phyloP scores from a whole-genome alignment of 2,888 invertebrate species.

The Drosophila barbarae region DNA sequence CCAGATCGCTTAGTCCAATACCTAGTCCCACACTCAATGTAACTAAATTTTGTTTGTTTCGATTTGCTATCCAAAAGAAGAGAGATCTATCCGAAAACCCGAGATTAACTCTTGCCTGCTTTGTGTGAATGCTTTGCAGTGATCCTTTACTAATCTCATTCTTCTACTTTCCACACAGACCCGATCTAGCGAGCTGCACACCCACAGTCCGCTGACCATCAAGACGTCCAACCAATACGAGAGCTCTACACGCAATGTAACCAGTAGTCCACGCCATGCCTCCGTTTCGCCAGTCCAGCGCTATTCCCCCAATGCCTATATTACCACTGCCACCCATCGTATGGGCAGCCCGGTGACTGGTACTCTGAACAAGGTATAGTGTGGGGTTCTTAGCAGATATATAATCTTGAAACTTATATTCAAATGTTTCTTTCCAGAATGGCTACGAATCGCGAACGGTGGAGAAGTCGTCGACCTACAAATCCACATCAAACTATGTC shows the following conservation, averaged over 20 bases:
- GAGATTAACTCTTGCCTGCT: conserved; percentile 22
- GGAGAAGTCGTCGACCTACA: conserved; percentile 80
- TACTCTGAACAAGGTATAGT: conserved; percentile 57
- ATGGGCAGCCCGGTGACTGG: conserved; percentile 78
- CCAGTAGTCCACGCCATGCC: conserved; percentile 76
- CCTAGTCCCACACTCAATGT: conserved; percentile 80
- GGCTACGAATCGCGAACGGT: conserved; percentile 78
- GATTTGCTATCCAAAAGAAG: conserved; percentile 22
- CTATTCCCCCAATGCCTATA: conserved; percentile 82
- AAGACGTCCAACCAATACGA: conserved; percentile 79
- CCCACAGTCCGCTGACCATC: conserved; percentile 79
- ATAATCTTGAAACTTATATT: background rate
- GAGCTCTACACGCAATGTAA: conserved; percentile 73
- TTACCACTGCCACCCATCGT: conserved; percentile 80
- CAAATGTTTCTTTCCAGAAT: conserved; percentile 50
- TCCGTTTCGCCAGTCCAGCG: conserved; percentile 78
- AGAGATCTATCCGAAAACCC: conserved; percentile 22
- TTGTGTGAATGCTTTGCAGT: conserved; percentile 1
- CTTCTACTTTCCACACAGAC: conserved; percentile 60
- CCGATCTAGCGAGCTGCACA: conserved; percentile 77
- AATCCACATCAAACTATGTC: conserved; percentile 81
- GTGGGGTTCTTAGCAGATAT: background rate
- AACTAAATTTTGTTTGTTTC: conserved; percentile 69
- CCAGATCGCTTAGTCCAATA: conserved; percentile 75
- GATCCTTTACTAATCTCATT: background rate